Evolutionary conservation across 2,888 invertebrate genomes (phyloP), one percentile per base, ranked within the genome.

Genomic region (Scotopteryx bipunctaria): DNA sequence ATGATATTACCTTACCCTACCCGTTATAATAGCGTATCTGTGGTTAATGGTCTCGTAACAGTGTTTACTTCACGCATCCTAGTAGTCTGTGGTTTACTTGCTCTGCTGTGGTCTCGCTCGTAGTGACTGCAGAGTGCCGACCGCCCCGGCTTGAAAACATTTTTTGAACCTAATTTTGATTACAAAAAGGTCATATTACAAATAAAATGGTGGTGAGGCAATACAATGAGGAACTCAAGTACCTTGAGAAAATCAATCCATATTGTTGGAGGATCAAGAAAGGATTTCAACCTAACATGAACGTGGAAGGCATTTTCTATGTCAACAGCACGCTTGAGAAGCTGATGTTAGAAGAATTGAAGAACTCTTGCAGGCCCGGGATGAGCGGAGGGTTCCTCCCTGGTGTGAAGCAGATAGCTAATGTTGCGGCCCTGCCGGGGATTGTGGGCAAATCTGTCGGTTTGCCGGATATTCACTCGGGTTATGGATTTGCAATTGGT

Each of bases 271-370:
- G 92, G 73, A 99, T 99, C 58, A 99, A 99, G 76, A 99, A 97
- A 81, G 99, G 99, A 2, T 99, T 99, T 83, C 99, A 99, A 75
- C 98, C 99, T 0, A 99, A 99, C 73, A 99, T 99, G 99, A 98
- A 98, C 71, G 98, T 99, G 6, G 99, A 99, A 87, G 99, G 99
- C 11, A 91, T 97, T 17, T 99, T 99, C 85, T 99, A 98, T 83
- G 99, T 99, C 0, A 99, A 99, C 77, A 92, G 92, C 55, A 93
- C 94, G 3, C 91, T 99, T 64, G 99, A 99, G 81, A 95, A 94
- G 68, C 91, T 99, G 1, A 99, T 99, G 99, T 94, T 99, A 76
- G 99, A 99, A 32, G 99, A 99, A 81, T 85, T 99, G 59, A 92
- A 94, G 67, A 97, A 98, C 82, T 92, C 98, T 0, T 98, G 98